Percentiles rank a stretch among this genome's conserved stretches.
These are phyloP conservation scores for Parazoanthus atlanticus DNA, from an alignment of 92 coral and sea anemone species.

Conservation along the genomic window DNA sequence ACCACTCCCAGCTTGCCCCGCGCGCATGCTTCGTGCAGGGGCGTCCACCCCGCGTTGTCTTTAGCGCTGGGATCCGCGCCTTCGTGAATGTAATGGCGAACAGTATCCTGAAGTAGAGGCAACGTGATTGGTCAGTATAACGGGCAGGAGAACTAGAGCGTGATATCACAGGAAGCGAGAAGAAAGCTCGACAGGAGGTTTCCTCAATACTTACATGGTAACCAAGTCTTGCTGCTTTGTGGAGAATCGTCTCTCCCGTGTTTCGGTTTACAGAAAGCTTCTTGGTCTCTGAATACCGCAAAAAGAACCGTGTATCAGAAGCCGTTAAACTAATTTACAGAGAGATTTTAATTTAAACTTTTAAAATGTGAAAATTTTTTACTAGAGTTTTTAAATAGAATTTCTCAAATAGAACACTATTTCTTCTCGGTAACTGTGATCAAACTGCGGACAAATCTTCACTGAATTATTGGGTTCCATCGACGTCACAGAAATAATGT, in stretches of 20 bases:
- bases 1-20: slow-evolving; percentile 94
- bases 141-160: background rate
- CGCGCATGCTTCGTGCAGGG: slow-evolving; percentile 99
- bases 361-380: no score
- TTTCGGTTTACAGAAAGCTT: slow-evolving; percentile 89
- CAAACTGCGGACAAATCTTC: no score
- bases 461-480: no score
- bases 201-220: slow-evolving; percentile 77
- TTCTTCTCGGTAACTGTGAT: no score
- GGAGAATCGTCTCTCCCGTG: slow-evolving; percentile 97
- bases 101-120: slow-evolving; percentile 72
- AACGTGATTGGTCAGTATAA: background rate
- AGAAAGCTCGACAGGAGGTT: background rate
- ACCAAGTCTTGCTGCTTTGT: slow-evolving; percentile 96
- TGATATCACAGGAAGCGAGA: background rate
- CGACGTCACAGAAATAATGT: no score
- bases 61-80: slow-evolving; percentile 95
- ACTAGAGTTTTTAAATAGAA: no score
- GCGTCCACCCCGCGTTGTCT: slow-evolving; percentile 99
- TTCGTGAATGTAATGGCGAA: slow-evolving; percentile 84
- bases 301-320: background rate
- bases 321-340: background rate
- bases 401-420: no score
- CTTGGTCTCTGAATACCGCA: slow-evolving; percentile 61
- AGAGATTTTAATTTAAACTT: no score